Conservation (phyloP, 1,140 invertebrate species). For the Metaphire vulgaris region DNA sequence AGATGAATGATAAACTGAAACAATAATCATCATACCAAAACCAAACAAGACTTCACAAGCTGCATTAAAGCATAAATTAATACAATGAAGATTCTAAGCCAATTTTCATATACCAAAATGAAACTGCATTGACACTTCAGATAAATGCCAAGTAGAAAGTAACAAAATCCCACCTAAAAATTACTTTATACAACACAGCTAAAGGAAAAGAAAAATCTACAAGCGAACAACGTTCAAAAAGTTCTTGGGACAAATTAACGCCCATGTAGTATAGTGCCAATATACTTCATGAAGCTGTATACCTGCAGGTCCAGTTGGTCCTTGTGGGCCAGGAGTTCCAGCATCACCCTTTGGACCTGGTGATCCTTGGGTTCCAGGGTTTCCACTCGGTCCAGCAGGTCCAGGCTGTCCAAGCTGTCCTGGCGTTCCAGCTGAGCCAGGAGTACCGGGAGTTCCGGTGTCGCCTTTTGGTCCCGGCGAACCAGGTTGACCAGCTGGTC, state of each 20-base stretch:
- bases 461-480: slow-evolving; percentile 17
- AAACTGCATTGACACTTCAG: no score
- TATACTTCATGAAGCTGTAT: no score
- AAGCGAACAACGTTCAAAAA: no score
- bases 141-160: no score
- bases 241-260: no score
- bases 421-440: slow-evolving; percentile 5
- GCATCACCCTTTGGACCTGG: slow-evolving; percentile 49
- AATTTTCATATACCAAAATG: no score
- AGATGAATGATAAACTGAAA: background rate
- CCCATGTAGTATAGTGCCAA: no score
- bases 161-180: no score
- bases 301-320: slow-evolving; percentile 23
- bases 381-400: slow-evolving; percentile 43
- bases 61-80: no score
- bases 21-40: background rate
- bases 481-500: slow-evolving; percentile 7
- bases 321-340: slow-evolving; percentile 30
- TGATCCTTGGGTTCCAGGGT: slow-evolving; percentile 25
- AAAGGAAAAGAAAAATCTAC: no score
- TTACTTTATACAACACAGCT: no score
- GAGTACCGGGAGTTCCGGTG: slow-evolving; percentile 2
- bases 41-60: background rate
- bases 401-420: slow-evolving; percentile 44
- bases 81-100: no score